phyloP scores from a whole-genome alignment of 2,888 invertebrate species.

The Erebia ligea region DNA sequence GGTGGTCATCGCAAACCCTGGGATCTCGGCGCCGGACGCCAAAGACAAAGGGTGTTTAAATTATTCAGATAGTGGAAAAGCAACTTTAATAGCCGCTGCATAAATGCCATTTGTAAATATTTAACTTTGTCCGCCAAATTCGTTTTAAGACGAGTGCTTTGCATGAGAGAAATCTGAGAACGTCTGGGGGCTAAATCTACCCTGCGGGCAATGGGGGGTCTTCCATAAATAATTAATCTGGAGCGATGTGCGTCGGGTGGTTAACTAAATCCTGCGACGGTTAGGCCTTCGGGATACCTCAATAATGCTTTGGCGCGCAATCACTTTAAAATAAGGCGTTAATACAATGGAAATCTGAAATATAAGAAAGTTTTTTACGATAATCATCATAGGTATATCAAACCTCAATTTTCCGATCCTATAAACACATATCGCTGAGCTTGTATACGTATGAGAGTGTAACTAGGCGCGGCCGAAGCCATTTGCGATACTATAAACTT shows the following conservation, averaged over 20 bases:
- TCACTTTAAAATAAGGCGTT: neutral
- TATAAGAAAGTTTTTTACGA: no score
- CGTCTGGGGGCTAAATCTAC: conserved; percentile 79
- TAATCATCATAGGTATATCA: no score
- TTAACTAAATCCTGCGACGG: conserved; percentile 72
- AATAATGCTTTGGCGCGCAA: conserved; percentile 12
- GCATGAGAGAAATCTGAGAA: conserved; percentile 76
- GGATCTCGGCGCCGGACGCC: conserved; percentile 76
- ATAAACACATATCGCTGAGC: no score
- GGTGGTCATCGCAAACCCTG: conserved; percentile 80
- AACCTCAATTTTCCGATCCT: no score
- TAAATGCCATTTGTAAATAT: conserved; percentile 75
- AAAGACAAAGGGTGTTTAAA: conserved; percentile 80
- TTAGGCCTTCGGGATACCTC: conserved; percentile 42
- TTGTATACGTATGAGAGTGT: no score
- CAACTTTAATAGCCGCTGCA: conserved; percentile 67
- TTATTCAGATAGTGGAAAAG: conserved; percentile 74
- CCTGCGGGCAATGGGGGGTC: conserved; percentile 64
- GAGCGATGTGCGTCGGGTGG: conserved; percentile 72
- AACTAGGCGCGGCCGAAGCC: no score
- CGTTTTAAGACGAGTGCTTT: conserved; percentile 79
- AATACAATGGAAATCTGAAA: neutral
- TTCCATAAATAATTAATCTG: conserved; percentile 82
- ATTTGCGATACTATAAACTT: no score
- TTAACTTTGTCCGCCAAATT: conserved; percentile 73